Evolutionary conservation across 2,797 vertebrate species (phyloP).

Genomic region (Astyanax mexicanus): DNA sequence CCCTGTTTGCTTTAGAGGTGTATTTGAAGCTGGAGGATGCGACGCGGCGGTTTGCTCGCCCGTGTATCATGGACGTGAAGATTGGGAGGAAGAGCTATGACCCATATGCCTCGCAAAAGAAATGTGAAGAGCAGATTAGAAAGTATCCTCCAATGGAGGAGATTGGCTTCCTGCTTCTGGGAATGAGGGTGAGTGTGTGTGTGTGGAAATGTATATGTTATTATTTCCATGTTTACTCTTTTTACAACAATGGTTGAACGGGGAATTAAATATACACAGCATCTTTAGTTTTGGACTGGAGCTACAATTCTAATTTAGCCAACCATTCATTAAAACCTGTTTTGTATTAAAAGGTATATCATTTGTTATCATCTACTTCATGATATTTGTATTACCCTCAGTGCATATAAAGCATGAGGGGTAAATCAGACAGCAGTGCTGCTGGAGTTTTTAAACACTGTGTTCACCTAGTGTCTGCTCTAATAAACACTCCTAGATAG

Average conservation of each 20-base stretch:
- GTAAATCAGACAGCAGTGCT: no score
- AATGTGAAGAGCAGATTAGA: slow-evolving; percentile 87
- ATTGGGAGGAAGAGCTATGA: slow-evolving; percentile 88
- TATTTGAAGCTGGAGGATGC: slow-evolving; percentile 92
- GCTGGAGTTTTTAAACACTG: no score
- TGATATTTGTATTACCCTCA: no score
- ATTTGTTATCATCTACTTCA: no score
- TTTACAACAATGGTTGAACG: neutral
- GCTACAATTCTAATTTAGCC: neutral
- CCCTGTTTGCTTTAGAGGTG: slow-evolving; percentile 67
- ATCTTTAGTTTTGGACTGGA: neutral
- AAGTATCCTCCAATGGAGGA: slow-evolving; percentile 91
- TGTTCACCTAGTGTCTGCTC: no score
- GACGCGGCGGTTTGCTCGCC: slow-evolving; percentile 83
- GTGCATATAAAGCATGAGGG: no score
- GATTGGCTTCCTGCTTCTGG: slow-evolving; percentile 88
- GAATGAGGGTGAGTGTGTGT: slow-evolving; percentile 84
- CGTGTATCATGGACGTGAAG: slow-evolving; percentile 91
- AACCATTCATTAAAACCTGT: no score
- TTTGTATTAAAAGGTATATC: no score
- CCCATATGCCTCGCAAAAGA: slow-evolving; percentile 84
- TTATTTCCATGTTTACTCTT: neutral
- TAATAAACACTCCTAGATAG: no score
- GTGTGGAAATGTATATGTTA: neutral
- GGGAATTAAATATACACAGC: neutral